These are phyloP conservation scores for Pyrrhosoma nymphula DNA, from an alignment of 2,888 invertebrate genomes.

Conservation along the genomic window DNA sequence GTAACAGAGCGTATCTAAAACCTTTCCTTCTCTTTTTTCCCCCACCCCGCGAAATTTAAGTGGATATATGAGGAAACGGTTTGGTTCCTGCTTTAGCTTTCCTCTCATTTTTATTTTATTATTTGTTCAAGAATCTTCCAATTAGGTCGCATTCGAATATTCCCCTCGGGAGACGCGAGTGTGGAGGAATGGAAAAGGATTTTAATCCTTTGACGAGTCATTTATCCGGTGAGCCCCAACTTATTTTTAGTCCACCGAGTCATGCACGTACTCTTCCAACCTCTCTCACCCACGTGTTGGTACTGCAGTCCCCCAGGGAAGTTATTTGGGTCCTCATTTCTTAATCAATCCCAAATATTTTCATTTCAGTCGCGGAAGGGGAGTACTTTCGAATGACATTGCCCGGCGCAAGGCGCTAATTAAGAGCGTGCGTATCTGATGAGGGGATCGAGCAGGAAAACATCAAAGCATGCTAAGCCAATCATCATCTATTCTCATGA, in stretches of 20 bases:
- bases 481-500: not conserved
- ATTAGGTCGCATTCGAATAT: not conserved
- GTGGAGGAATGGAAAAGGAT: not conserved
- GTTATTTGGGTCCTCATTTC: not conserved
- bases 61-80: slow-evolving; percentile 34
- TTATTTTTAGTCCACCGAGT: not conserved
- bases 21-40: not conserved
- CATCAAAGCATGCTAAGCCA: not conserved
- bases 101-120: not conserved
- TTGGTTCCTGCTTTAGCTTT: not conserved
- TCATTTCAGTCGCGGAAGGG: not conserved
- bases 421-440: not conserved
- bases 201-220: slow-evolving; percentile 34
- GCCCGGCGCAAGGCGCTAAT: not conserved
- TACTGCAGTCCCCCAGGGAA: not conserved
- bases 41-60: not conserved
- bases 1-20: slow-evolving; percentile 27
- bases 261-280: not conserved
- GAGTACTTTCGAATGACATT: not conserved
- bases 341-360: not conserved
- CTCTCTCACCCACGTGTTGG: not conserved
- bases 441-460: not conserved
- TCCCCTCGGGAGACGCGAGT: not conserved
- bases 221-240: not conserved
- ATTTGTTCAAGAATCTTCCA: slow-evolving; percentile 12